These are phyloP conservation scores for Sebastes nivosus DNA, from an alignment of 2,797 vertebrate genomes.

Conservation along the genomic window DNA sequence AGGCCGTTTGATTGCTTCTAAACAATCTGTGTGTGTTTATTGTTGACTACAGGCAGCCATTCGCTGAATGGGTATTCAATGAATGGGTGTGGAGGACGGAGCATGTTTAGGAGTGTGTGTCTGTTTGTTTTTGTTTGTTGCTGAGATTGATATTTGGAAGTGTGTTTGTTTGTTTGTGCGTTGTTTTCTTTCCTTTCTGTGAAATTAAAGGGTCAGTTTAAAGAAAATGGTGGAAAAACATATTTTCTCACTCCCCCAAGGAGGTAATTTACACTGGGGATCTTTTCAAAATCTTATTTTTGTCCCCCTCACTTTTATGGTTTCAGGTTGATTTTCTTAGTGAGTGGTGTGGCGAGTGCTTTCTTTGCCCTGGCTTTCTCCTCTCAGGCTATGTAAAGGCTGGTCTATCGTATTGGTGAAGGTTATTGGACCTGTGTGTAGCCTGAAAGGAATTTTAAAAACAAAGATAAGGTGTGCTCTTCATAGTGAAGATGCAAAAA, in stretches of 20 bases:
- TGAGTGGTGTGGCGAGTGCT: not conserved
- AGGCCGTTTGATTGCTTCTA: slow-evolving; percentile 77
- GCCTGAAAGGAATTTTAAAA: not conserved
- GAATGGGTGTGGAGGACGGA: slow-evolving; percentile 59
- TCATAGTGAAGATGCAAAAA: not conserved
- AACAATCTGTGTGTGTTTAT: slow-evolving; percentile 80
- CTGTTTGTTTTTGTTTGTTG: slow-evolving; percentile 70
- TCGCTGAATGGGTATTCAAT: slow-evolving; percentile 69
- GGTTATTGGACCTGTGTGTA: not conserved
- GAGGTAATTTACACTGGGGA: not conserved
- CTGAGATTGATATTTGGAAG: slow-evolving; percentile 53
- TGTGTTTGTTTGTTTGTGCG: slow-evolving; percentile 47
- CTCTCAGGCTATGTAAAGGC: not conserved
- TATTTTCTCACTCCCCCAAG: not conserved
- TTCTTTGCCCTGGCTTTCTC: not conserved
- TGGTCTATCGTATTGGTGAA: not conserved
- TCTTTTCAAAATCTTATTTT: not conserved
- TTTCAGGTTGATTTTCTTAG: not conserved
- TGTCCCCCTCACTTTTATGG: not conserved
- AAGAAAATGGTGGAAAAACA: not conserved
- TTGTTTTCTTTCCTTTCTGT: slow-evolving; percentile 46
- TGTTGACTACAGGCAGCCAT: slow-evolving; percentile 73
- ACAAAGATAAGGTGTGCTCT: too few relatives aligned
- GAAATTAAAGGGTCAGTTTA: slow-evolving; percentile 29
- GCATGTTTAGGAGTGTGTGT: slow-evolving; percentile 64